phyloP scores from a whole-genome alignment of 2,797 vertebrate genomes.

The Pantherophis vulpinus region DNA sequence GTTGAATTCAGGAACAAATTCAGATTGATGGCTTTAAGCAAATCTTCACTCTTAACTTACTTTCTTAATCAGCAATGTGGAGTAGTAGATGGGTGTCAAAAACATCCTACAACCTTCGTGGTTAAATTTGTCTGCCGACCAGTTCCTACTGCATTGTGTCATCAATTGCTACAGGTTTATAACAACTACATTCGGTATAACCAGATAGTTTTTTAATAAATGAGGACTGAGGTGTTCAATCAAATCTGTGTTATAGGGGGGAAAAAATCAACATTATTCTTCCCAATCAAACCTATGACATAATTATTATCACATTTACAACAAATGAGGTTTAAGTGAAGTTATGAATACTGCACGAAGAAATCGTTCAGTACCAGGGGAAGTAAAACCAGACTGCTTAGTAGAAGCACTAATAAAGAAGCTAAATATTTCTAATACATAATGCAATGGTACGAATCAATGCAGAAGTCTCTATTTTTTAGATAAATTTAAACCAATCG shows the following conservation, averaged over 20 bases:
- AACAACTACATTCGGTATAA: neutral
- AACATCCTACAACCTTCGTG: constrained; percentile 25
- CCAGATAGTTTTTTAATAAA: neutral
- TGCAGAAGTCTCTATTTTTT: neutral
- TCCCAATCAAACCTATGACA: neutral
- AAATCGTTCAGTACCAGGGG: neutral
- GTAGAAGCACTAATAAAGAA: neutral
- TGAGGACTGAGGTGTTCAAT: neutral
- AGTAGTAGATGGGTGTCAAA: constrained; percentile 44
- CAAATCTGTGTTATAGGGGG: neutral
- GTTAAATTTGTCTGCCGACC: neutral
- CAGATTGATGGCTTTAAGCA: neutral
- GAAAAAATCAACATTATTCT: neutral
- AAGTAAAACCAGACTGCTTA: neutral
- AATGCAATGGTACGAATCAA: neutral
- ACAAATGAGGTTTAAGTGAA: neutral
- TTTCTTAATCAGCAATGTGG: constrained; percentile 51
- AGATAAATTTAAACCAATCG: neutral
- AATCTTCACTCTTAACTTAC: neutral
- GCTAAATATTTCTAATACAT: neutral
- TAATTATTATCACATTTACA: neutral
- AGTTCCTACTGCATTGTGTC: neutral
- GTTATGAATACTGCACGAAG: neutral
- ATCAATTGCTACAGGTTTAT: neutral
- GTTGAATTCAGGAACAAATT: neutral